Conservation (phyloP, 2,113 vertebrate genomes). For the Ciconia stormi region DNA sequence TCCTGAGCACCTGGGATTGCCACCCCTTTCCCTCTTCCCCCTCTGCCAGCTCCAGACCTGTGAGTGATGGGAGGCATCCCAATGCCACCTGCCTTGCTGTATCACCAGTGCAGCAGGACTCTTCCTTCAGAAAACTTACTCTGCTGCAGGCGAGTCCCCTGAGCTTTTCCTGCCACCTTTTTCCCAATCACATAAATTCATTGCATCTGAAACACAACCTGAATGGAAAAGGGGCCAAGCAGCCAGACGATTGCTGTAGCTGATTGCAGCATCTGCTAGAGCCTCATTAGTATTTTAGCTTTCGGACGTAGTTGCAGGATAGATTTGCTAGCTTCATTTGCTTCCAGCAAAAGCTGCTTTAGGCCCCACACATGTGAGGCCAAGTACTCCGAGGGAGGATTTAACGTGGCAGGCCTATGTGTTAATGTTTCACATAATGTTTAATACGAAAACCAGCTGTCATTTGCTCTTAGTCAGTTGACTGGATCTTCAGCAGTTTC, state of each 20-base stretch:
- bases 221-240: not conserved
- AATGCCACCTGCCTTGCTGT: not conserved
- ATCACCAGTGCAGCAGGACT: not conserved
- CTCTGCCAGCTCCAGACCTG: not conserved
- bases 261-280: not conserved
- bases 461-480: not conserved
- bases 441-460: constrained; percentile 3
- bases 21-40: not conserved
- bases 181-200: not conserved
- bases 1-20: not conserved
- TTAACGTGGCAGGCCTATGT: not conserved
- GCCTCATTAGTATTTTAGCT: constrained; percentile 10
- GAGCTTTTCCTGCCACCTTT: not conserved
- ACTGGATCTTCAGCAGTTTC: not conserved
- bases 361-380: not conserved
- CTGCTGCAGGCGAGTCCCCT: not conserved
- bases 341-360: constrained; percentile 47
- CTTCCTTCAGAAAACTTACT: not conserved
- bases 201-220: not conserved
- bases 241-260: not conserved
- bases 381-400: not conserved
- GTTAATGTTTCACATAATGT: constrained; percentile 29
- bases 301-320: not conserved
- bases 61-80: not conserved
- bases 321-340: constrained; percentile 31